phyloP scores from a whole-genome alignment of 2,113 vertebrate genomes.

The Hepsetus odoe region DNA sequence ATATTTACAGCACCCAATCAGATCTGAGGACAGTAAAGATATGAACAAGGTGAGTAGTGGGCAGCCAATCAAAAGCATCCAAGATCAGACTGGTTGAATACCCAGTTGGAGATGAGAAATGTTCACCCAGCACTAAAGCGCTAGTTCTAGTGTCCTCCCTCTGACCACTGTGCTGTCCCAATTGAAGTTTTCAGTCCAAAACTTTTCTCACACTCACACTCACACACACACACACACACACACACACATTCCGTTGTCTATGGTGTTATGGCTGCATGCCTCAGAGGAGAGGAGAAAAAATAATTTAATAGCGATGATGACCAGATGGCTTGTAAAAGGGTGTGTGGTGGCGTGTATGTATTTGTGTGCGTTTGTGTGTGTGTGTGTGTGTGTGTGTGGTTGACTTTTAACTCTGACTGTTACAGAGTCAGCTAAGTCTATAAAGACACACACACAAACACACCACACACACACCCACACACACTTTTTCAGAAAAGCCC shows the following conservation, averaged over 20 bases:
- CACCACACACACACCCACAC: too few relatives aligned
- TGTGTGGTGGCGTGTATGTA: too few relatives aligned
- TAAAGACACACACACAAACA: neutral
- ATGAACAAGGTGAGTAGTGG: neutral
- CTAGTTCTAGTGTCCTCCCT: neutral
- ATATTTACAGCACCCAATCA: conserved; percentile 19
- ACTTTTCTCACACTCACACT: neutral
- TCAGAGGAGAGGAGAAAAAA: too few relatives aligned
- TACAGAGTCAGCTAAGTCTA: neutral
- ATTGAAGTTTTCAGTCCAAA: too few relatives aligned
- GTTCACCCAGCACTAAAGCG: neutral
- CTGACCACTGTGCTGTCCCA: neutral
- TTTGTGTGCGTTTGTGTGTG: too few relatives aligned
- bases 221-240: neutral
- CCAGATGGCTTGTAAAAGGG: too few relatives aligned
- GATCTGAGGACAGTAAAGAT: neutral
- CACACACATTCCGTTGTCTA: neutral
- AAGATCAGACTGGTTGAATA: neutral
- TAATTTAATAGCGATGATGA: too few relatives aligned
- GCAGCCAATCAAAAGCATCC: neutral
- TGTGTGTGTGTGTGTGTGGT: too few relatives aligned
- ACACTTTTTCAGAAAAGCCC: neutral
- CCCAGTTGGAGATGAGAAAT: neutral
- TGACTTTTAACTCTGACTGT: too few relatives aligned
- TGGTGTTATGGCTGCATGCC: too few relatives aligned